Base-by-base conservation (phyloP, 2,888 invertebrate species). In the Drosophila macrospina region DNA sequence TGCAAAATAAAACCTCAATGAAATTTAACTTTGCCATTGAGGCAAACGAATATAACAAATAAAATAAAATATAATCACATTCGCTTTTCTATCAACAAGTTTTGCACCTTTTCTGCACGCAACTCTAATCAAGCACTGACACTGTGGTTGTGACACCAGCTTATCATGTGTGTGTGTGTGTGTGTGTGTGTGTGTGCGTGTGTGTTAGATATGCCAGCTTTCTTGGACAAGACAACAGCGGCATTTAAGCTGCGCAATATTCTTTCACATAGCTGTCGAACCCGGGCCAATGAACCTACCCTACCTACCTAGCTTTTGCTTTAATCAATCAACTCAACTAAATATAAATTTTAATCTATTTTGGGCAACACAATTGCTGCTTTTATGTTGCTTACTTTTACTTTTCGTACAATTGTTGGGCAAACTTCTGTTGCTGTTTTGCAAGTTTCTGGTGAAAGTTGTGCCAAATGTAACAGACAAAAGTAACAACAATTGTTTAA, bases 1-100 rank as follows among this genome's bases (percentile, higher is more conserved):
- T 50, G 50, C 15, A 50, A 54, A 72, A n/a, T n/a, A n/a, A 84
- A 51, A 37, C 59, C 74, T 83, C 77, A 83, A 83, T 83, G 83
- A 83, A 82, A 41, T 74, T 74, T 55, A 8, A 11, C 26, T 37
- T 37, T 30, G 51, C 50, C 72, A 70, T 67, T 62, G 62, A 77
- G 60, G 63, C 60, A 36, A 65, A 63, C n/a, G n/a, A n/a, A n/a
- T n/a, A n/a, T n/a, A 55, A 64, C 1, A 20, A 20, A 20, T 2
- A 20, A 20, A 20, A 20, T 2, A 20, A 20, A 20, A 20, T 3
- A 20, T 20, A 20, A 20, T 44, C 59, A 41, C 8, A 13, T 37
- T 64, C 32, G 42, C 37, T 37, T 28, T 55, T 41, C n/a, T n/a
- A 4, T 13, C n/a, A n/a, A n/a, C n/a, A n/a, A n/a, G n/a, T n/a